Evolutionary conservation across 37 sponge, comb jelly and placozoan species (phyloP), one percentile per base, ranked within the genome.

Genomic region (Tethya wilhelma): DNA sequence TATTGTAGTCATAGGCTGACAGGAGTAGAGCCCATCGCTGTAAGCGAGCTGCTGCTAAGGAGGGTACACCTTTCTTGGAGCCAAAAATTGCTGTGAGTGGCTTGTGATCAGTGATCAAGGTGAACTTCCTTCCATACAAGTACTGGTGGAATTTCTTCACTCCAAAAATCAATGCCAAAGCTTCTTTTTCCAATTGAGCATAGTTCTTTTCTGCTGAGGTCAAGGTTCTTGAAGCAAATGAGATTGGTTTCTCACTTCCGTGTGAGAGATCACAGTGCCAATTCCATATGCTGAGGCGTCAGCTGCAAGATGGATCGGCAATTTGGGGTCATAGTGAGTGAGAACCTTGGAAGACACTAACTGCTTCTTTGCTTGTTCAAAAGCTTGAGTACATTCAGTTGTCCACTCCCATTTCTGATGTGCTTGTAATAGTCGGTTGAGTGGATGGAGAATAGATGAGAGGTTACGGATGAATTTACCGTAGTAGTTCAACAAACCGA

Each of bases 101-200:
- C 63, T 79, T 75, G 62, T 84, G 85, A 32, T 90, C 90, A 11
- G 86, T 88, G 2, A 75, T 11, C 0, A 79, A 38, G 1, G 57
- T 34, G 67, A 92, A 92, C 0, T 59, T 65, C 41, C 93, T 23
- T 30, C 89, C 93, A 69, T 82, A 92, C 38, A 92, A 58, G 43
- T 92, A 92, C 2, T 74, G 49, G 65, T 91, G 80, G 41, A 91
- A 78, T 36, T 77, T 76, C 8, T 72, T 62, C 1, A 92, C 64
- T 23, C 79, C 79, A 60, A 59, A 87, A 6, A 77, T 59, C 11
- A 89, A 58, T 2, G 65, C 59, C 28, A 83, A 43, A 7, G 79
- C 83, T 64, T 83, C 84, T 44, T 62, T 44, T 19, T 79, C 89
- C 1, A 83, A 71, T 70, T 83, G 90, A 19, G 80, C 44, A 36